Evolutionary conservation across 2,888 invertebrate species (phyloP).

Genomic region (Alsophila aescularia): DNA sequence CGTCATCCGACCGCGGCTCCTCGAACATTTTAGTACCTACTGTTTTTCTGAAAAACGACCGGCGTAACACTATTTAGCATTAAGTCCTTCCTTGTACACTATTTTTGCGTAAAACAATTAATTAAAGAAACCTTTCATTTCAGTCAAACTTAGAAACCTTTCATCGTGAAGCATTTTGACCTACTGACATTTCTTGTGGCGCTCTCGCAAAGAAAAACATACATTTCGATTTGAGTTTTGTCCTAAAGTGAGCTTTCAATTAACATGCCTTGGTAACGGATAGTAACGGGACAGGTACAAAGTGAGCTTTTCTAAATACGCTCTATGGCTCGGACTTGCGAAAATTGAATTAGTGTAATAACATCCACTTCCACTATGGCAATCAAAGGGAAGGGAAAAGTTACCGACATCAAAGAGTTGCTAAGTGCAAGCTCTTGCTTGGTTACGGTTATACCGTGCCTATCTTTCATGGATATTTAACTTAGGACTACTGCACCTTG

Average conservation of each 20-base stretch:
- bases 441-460: neutral
- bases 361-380: constrained; percentile 77
- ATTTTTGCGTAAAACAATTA: no score
- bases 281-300: neutral
- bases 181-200: neutral
- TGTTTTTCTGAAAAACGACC: no score
- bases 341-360: constrained; percentile 81
- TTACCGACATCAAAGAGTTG: constrained; percentile 78
- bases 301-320: constrained; percentile 40
- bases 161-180: no score
- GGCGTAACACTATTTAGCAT: no score
- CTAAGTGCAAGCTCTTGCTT: constrained; percentile 37
- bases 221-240: neutral
- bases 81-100: no score
- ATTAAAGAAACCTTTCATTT: no score
- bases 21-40: no score
- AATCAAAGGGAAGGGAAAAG: constrained; percentile 80
- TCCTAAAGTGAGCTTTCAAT: neutral
- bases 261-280: neutral
- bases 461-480: no score
- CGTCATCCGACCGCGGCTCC: no score
- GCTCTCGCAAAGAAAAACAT: neutral
- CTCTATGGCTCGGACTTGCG: constrained; percentile 54
- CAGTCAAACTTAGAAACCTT: no score
- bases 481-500: no score